Conservation (phyloP, 2,113 vertebrate genomes). For the Elanoides forficatus region DNA sequence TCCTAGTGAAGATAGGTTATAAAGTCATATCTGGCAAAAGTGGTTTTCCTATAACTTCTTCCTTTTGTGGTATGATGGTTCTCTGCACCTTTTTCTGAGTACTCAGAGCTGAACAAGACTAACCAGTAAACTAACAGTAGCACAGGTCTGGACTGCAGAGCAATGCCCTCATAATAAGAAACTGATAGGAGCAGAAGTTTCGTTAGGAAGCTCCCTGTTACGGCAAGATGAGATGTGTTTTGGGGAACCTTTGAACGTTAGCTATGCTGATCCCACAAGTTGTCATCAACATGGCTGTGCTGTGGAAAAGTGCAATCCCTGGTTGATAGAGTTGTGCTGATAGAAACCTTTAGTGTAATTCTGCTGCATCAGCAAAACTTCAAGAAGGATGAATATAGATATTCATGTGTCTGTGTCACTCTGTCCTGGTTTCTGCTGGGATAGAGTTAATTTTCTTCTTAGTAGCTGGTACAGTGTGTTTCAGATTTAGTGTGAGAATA, state of each 20-base stretch:
- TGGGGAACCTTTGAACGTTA: background rate
- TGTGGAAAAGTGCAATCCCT: background rate
- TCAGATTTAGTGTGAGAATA: no score
- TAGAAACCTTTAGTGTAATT: background rate
- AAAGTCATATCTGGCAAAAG: background rate
- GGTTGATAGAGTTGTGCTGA: background rate
- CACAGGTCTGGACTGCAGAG: background rate
- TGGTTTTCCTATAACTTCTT: background rate
- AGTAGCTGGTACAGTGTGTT: no score
- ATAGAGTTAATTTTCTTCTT: no score
- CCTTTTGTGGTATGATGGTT: background rate
- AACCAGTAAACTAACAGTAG: background rate
- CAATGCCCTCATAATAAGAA: background rate
- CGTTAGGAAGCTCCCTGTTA: background rate
- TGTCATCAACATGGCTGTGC: rapidly evolving
- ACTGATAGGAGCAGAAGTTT: background rate
- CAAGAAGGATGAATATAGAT: background rate
- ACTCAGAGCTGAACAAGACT: background rate
- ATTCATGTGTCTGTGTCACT: background rate
- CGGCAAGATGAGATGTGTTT: background rate
- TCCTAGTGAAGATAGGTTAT: background rate
- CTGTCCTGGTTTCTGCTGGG: no score
- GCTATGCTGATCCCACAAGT: background rate
- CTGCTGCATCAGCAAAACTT: background rate
- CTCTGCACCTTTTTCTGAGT: background rate